Evolutionary conservation across 2,113 vertebrate genomes (phyloP), one percentile per base, ranked within the genome.

Genomic region (Atherinomorus stipes): DNA sequence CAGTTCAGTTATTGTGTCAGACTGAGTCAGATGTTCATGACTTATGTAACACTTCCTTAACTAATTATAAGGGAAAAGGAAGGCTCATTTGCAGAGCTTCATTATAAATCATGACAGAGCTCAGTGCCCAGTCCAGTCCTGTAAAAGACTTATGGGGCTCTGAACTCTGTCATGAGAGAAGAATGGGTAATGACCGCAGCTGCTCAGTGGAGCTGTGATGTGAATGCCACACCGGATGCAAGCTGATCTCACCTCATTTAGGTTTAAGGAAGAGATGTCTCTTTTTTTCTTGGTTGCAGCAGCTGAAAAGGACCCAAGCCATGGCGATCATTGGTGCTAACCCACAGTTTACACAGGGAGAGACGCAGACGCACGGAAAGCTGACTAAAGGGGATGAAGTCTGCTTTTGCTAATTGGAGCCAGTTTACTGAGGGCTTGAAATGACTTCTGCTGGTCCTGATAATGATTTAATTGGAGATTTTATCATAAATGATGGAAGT

Each of bases 361-460:
- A 59, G 54, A 58, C 12, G 13, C 59, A 56, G 65, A 37, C n/a
- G 26, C 37, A 44, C 21, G 7, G 37, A 38, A 16, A 51, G 44
- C 62, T 63, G 75, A 52, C 64, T 70, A 75, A 76, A 78, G 78
- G 76, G 73, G 80, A 78, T 76, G 68, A 80, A 71, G 90, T 85
- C 86, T 82, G 71, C 81, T 85, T 76, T 88, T 78, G 84, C 77
- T 92, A 92, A 91, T 92, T 72, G 84, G 67, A 86, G 85, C 81
- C 85, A 87, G 90, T 85, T 73, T 67, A 90, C 84, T 85, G 70
- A 78, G 84, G 72, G 79, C 88, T 66, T 92, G 89, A 90, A 92
- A 92, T 90, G 77, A 90, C 88, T 92, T 91, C 81, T 78, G 75
- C 70, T 83, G 90, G 91, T 93, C 69, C 64, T 56, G 63, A 77